A percentile compares a stretch with the other conserved stretches of the same genome.
These are phyloP conservation scores for Drosophila takahashii DNA, from an alignment of 1,140 invertebrate species.

Conservation along the genomic window DNA sequence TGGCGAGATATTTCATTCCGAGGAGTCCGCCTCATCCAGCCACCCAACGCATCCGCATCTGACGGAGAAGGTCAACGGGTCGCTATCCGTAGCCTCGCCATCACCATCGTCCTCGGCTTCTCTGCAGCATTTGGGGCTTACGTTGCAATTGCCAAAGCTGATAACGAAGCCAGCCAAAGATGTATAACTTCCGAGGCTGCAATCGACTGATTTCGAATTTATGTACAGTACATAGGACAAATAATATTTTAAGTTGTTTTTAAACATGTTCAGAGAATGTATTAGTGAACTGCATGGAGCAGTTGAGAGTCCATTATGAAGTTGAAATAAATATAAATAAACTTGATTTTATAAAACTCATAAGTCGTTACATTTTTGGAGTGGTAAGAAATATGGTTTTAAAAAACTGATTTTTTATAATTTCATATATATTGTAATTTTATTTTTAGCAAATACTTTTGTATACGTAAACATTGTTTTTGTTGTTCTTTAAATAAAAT, in stretches of 20 bases:
- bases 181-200: conserved; percentile 4
- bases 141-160: conserved; percentile 52
- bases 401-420: neutral
- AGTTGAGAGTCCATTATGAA: neutral
- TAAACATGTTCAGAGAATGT: conserved; percentile 9
- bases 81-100: neutral
- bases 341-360: neutral
- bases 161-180: conserved; percentile 29
- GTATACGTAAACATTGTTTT: conserved; percentile 75
- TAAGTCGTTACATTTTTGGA: neutral
- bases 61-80: neutral
- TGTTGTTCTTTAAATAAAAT: conserved; percentile 71
- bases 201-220: conserved; percentile 5
- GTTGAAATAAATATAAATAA: conserved; percentile 3
- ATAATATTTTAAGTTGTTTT: conserved; percentile 12
- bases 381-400: neutral
- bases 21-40: neutral
- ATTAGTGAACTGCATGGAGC: conserved; percentile 4
- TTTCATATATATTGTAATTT: conserved; percentile 53
- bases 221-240: conserved; percentile 1
- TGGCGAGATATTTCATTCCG: conserved; percentile 60
- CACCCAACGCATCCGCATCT: conserved; percentile 4
- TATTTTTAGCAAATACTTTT: conserved; percentile 76
- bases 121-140: conserved; percentile 22
- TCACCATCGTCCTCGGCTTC: neutral